Conservation (phyloP, 2,113 vertebrate genomes). For the Paralichthys olivaceus region DNA sequence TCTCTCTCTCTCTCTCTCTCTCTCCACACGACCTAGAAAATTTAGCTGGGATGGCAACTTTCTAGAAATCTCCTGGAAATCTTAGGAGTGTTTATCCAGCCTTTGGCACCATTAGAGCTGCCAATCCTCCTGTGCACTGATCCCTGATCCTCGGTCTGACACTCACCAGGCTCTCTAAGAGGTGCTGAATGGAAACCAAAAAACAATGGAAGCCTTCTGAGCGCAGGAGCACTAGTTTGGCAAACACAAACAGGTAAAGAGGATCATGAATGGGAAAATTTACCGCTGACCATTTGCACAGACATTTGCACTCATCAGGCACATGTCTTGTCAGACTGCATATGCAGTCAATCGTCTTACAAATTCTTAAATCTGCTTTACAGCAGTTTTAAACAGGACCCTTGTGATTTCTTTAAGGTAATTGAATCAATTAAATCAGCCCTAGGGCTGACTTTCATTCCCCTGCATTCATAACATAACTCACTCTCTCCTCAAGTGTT, state of each 20-base stretch:
- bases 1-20: not conserved
- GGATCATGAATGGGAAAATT: slow-evolving; percentile 6
- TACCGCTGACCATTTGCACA: not conserved
- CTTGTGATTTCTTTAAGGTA: slow-evolving; percentile 44
- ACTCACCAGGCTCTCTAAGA: slow-evolving; percentile 27
- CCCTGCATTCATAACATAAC: slow-evolving; percentile 7
- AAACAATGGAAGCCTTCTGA: slow-evolving; percentile 61
- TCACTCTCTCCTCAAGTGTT: not conserved
- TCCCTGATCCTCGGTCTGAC: slow-evolving; percentile 56
- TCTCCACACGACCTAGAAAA: slow-evolving; percentile 35
- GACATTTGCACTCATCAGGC: slow-evolving; percentile 4
- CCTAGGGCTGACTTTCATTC: slow-evolving; percentile 15
- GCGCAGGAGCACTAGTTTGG: not conserved
- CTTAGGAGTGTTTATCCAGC: slow-evolving; percentile 65
- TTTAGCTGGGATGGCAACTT: slow-evolving; percentile 53
- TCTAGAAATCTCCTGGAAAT: slow-evolving; percentile 59
- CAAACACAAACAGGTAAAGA: slow-evolving; percentile 45
- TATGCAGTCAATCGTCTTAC: not conserved
- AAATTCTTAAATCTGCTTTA: slow-evolving; percentile 50
- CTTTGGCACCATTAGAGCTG: slow-evolving; percentile 57
- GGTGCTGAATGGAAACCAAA: slow-evolving; percentile 20
- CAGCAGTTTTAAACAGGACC: slow-evolving; percentile 11
- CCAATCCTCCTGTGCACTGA: slow-evolving; percentile 51
- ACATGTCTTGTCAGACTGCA: not conserved
- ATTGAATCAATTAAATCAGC: slow-evolving; percentile 25